These are phyloP conservation scores for Halesus radiatus DNA, from an alignment of 1,140 invertebrate species.

Conservation along the genomic window DNA sequence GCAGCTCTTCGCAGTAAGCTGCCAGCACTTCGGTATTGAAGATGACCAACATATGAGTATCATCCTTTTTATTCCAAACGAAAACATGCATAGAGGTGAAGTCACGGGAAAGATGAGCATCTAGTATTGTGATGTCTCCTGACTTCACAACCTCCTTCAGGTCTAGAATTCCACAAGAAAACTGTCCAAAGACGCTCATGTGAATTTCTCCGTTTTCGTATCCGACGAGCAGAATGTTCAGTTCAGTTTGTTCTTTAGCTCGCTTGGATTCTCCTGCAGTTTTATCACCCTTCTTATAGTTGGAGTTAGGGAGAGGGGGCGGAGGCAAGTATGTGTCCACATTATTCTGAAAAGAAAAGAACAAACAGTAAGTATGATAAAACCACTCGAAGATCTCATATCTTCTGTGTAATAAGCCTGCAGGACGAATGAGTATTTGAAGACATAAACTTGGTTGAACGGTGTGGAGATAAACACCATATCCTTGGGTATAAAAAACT, in stretches of 20 bases:
- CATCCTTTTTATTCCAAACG: conserved; percentile 68
- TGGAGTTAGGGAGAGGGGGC: conserved; percentile 63
- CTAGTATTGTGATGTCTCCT: conserved; percentile 71
- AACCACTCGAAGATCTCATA: not conserved
- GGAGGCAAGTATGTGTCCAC: conserved; percentile 70
- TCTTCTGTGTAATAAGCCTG: too few relatives aligned
- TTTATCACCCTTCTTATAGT: conserved; percentile 68
- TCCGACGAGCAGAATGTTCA: conserved; percentile 86
- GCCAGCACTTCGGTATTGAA: conserved; percentile 79
- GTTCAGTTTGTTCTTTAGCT: conserved; percentile 76
- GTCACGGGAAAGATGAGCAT: conserved; percentile 74
- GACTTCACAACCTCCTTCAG: conserved; percentile 73
- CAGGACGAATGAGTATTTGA: too few relatives aligned
- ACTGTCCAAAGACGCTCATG: conserved; percentile 88
- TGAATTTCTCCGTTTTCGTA: conserved; percentile 80
- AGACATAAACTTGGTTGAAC: too few relatives aligned
- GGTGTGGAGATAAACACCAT: too few relatives aligned
- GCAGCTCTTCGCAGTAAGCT: conserved; percentile 77
- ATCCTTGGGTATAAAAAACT: too few relatives aligned
- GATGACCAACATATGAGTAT: conserved; percentile 70
- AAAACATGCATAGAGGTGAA: conserved; percentile 74
- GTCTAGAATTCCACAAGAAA: conserved; percentile 81
- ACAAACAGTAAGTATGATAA: not conserved
- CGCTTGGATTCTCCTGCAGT: conserved; percentile 76
- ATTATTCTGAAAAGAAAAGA: conserved; percentile 66